phyloP scores from a whole-genome alignment of 2,113 vertebrate species.

The Leucosticte australis region DNA sequence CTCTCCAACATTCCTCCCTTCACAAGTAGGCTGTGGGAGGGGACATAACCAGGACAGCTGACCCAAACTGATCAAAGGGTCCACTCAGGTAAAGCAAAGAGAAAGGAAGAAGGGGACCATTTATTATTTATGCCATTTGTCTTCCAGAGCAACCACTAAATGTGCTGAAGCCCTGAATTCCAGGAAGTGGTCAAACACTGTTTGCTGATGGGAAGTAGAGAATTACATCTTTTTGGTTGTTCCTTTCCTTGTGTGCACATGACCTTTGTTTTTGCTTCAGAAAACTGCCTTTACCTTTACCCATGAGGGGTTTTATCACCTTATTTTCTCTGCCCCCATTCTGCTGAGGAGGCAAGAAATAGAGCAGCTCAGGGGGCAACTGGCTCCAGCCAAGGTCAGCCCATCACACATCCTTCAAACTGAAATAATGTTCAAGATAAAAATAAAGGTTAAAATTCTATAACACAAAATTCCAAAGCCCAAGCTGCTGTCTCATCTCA shows the following conservation, averaged over 20 bases:
- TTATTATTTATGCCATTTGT: background rate
- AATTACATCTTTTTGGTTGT: background rate
- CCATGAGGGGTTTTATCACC: background rate
- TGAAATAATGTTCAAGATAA: background rate
- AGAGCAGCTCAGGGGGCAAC: rapidly evolving
- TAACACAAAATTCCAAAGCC: background rate
- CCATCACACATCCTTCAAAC: background rate
- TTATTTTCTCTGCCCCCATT: background rate
- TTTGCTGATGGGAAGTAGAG: background rate
- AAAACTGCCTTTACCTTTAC: background rate
- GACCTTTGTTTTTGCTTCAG: background rate
- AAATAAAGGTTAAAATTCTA: background rate
- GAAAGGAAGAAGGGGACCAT: background rate
- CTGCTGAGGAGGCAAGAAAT: background rate
- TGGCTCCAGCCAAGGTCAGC: background rate
- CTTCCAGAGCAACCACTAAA: background rate
- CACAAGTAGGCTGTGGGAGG: background rate
- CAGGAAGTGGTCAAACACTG: rapidly evolving
- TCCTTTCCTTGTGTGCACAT: background rate
- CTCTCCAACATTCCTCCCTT: background rate
- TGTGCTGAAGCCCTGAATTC: background rate
- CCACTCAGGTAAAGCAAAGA: background rate
- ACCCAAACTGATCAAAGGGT: background rate
- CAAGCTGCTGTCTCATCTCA: background rate
- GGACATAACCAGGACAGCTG: background rate